Conservation (phyloP, 1,140 invertebrate genomes). For the Rhagoletis zephyria region DNA sequence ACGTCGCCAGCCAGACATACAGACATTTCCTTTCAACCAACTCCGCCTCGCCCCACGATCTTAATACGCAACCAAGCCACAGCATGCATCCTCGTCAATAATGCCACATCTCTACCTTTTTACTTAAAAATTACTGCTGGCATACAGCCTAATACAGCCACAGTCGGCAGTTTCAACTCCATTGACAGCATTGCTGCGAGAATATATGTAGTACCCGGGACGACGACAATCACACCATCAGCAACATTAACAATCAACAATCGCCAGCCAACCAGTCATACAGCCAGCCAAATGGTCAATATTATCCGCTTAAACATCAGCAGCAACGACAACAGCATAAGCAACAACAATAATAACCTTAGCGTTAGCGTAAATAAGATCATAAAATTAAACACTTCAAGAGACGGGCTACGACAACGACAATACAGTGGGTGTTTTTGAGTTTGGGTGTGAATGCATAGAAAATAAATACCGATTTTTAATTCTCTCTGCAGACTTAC, state of each 20-base stretch:
- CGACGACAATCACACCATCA: conserved; percentile 26
- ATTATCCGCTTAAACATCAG: neutral
- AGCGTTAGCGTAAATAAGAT: conserved; percentile 44
- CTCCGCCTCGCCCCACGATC: neutral
- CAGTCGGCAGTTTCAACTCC: neutral
- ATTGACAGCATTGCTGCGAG: neutral
- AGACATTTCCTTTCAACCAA: neutral
- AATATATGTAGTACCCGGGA: neutral
- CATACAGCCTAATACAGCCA: neutral
- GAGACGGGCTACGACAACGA: neutral
- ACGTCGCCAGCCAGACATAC: conserved; percentile 20
- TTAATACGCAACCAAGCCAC: neutral
- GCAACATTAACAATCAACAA: conserved; percentile 49
- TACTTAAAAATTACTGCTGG: conserved; percentile 17
- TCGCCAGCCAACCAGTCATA: conserved; percentile 20
- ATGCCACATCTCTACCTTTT: conserved; percentile 17
- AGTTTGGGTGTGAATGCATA: neutral
- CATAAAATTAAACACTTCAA: conserved; percentile 42
- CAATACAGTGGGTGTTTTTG: neutral
- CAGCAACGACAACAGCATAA: neutral
- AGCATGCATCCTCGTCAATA: conserved; percentile 9
- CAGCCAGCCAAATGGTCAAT: conserved; percentile 17
- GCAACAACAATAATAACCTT: conserved; percentile 25
- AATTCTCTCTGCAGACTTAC: too few species aligned
- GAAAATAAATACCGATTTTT: too few species aligned